These are phyloP conservation scores for Aleiodes testaceus DNA, from an alignment of 2,888 invertebrate species.

Conservation along the genomic window DNA sequence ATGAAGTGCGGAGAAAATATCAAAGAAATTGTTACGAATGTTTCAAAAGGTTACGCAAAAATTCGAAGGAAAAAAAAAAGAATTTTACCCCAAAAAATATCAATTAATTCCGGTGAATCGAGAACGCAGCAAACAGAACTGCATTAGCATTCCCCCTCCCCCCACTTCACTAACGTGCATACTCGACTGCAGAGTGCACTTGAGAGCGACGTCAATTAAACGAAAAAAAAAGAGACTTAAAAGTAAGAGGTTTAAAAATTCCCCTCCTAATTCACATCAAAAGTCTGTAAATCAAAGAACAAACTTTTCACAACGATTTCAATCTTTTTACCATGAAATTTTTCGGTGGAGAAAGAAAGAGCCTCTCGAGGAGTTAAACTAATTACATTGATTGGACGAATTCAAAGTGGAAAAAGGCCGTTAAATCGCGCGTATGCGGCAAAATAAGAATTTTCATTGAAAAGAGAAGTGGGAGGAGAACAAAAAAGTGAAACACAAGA, in stretches of 20 bases:
- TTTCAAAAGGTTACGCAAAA: too few species aligned
- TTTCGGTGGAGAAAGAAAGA: neutral
- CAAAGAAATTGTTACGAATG: too few species aligned
- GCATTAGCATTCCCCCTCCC: slow-evolving; percentile 18
- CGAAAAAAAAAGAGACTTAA: neutral
- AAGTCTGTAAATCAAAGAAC: slow-evolving; percentile 7
- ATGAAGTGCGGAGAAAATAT: too few species aligned
- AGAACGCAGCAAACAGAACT: slow-evolving; percentile 29
- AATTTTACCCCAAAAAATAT: neutral
- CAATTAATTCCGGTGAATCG: neutral
- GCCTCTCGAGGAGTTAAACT: neutral
- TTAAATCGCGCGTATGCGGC: slow-evolving; percentile 2
- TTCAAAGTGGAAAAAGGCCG: neutral
- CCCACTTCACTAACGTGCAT: slow-evolving; percentile 45
- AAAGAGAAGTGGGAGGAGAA: neutral
- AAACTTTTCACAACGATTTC: slow-evolving; percentile 19
- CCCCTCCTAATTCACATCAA: slow-evolving; percentile 22
- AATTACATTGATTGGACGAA: slow-evolving; percentile 15
- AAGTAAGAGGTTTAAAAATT: slow-evolving; percentile 26
- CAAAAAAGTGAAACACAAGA: neutral
- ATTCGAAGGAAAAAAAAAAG: too few species aligned
- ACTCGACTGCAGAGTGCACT: slow-evolving; percentile 52
- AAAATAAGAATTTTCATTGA: too few species aligned
- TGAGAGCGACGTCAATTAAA: slow-evolving; percentile 42
- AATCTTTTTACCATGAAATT: neutral